A percentile compares a stretch with the other conserved stretches of the same genome.
These are phyloP conservation scores for Halocaridina rubra DNA, from an alignment of 2,888 invertebrate genomes.

Conservation along the genomic window DNA sequence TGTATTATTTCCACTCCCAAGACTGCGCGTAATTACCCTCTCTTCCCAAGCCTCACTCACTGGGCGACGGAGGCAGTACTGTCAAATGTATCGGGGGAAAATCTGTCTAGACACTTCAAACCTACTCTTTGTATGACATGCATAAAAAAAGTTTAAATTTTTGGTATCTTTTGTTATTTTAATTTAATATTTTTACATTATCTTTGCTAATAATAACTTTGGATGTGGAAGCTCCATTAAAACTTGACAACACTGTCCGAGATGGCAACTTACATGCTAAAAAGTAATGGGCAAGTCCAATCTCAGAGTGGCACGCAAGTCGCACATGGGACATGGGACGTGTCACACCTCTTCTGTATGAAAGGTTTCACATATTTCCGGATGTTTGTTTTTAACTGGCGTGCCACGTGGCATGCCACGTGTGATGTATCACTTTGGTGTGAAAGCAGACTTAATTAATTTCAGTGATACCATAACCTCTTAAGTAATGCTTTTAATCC, in stretches of 20 bases:
- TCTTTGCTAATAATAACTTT: neutral
- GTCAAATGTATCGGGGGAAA: conserved; percentile 4
- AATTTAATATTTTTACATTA: neutral
- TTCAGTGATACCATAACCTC: too few species aligned
- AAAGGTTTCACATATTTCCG: too few species aligned
- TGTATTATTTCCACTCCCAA: neutral
- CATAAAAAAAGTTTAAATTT: neutral
- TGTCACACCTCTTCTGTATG: too few species aligned
- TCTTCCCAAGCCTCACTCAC: too few species aligned
- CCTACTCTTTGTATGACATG: neutral
- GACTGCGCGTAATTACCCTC: conserved; percentile 9
- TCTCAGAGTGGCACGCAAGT: neutral
- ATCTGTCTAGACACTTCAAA: neutral
- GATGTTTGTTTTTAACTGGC: too few species aligned
- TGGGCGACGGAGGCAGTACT: conserved; percentile 36
- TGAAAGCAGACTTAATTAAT: too few species aligned
- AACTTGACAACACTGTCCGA: neutral
- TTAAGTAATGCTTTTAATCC: too few species aligned
- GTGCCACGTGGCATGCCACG: too few species aligned
- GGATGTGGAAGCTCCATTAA: conserved; percentile 23
- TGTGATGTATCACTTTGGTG: too few species aligned
- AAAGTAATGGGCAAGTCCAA: neutral
- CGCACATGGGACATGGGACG: too few species aligned
- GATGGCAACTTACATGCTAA: conserved; percentile 6
- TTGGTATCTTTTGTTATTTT: neutral